Evolutionary conservation across 2,113 vertebrate species (phyloP).

Genomic region (Aegithalos caudatus): DNA sequence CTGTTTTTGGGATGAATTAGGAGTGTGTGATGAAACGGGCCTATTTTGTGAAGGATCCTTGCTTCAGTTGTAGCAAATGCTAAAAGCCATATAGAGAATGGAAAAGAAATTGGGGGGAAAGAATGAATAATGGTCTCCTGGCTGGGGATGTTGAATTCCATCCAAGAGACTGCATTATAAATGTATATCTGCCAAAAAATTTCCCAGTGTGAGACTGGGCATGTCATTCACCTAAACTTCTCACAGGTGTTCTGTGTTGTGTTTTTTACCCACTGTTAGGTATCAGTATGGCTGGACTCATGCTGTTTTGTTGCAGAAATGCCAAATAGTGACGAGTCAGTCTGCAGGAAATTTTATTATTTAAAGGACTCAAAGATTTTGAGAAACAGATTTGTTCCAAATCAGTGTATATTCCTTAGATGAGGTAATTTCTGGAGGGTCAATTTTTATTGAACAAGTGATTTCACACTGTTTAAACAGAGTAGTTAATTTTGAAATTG

Average conservation of each 20-base stretch:
- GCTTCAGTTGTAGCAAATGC: background rate
- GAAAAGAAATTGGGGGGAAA: background rate
- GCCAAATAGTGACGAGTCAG: background rate
- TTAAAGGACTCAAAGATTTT: background rate
- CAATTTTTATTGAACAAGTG: background rate
- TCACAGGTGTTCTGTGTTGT: background rate
- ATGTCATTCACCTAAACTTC: background rate
- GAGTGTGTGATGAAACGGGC: background rate
- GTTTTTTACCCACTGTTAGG: background rate
- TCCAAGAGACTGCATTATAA: background rate
- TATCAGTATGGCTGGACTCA: background rate
- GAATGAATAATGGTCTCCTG: background rate
- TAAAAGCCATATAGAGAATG: background rate
- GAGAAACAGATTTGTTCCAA: background rate
- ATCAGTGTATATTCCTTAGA: background rate
- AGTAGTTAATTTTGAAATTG: background rate
- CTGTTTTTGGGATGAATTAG: background rate
- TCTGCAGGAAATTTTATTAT: background rate
- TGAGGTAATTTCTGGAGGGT: background rate
- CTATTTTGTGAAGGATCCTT: background rate
- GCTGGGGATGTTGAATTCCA: background rate
- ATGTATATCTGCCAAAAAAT: background rate
- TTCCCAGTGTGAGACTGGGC: background rate
- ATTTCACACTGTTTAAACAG: background rate
- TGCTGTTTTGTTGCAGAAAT: background rate